Percentiles rank a stretch among this genome's conserved stretches.
These are phyloP conservation scores for Balanococcus diminutus DNA, from an alignment of 2,888 invertebrate species.

Conservation along the genomic window DNA sequence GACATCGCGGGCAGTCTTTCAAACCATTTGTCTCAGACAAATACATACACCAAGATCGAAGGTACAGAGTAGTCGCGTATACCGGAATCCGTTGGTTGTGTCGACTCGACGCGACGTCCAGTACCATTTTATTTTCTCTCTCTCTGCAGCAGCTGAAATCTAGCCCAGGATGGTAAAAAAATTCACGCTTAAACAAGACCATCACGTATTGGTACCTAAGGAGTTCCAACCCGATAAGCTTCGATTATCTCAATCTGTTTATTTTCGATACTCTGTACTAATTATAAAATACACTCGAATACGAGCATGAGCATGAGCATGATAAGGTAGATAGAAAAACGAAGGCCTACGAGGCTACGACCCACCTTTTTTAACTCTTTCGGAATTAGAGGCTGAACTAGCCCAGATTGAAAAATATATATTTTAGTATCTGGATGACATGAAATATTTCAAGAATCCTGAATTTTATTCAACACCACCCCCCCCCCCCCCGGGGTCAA, in stretches of 20 bases:
- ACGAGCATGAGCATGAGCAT: no score
- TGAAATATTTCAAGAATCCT: no score
- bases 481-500: no score
- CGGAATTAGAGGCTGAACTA: no score
- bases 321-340: no score
- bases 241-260: background rate
- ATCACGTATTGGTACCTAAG: background rate
- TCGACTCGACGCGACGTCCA: background rate
- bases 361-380: background rate
- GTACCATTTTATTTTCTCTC: background rate
- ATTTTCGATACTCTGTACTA: background rate
- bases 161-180: background rate
- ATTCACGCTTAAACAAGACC: background rate
- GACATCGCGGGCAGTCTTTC: constrained; percentile 54
- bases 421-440: no score
- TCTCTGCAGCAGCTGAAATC: background rate
- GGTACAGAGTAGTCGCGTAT: background rate
- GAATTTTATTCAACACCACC: no score
- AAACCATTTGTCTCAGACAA: constrained; percentile 52
- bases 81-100: background rate
- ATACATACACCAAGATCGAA: background rate
- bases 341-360: no score
- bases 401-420: no score
- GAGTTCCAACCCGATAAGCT: background rate
- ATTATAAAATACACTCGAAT: background rate